phyloP scores from a whole-genome alignment of 2,113 vertebrate species.

The Gambusia holbrooki region DNA sequence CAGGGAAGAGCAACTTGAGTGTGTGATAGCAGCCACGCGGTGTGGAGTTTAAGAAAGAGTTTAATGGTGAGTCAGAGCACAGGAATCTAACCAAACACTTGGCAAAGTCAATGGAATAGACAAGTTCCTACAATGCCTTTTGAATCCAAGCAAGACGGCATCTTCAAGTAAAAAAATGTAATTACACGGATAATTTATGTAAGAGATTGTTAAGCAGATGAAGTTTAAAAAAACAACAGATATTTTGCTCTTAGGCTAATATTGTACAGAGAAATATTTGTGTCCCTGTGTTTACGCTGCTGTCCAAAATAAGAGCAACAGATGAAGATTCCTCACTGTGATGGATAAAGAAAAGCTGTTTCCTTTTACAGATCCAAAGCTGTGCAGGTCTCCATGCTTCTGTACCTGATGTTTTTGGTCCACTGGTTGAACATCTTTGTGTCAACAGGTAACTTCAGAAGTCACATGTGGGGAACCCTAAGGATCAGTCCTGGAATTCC shows the following conservation, averaged over 20 bases:
- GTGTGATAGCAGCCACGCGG: conserved; percentile 11
- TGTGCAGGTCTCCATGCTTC: too few relatives aligned
- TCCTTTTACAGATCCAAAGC: too few relatives aligned
- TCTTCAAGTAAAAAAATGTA: conserved; percentile 10
- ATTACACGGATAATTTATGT: conserved; percentile 28
- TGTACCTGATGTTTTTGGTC: too few relatives aligned
- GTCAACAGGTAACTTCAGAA: too few relatives aligned
- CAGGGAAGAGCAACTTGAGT: not conserved
- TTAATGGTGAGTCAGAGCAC: conserved; percentile 3
- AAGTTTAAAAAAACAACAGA: not conserved
- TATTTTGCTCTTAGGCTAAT: conserved; percentile 8
- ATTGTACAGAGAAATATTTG: conserved; percentile 23
- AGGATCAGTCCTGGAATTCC: too few relatives aligned
- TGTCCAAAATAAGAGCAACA: not conserved
- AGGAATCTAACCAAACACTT: conserved; percentile 7
- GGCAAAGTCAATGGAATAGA: not conserved
- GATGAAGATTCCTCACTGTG: not conserved
- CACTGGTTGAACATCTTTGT: too few relatives aligned
- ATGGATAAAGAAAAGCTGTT: not conserved
- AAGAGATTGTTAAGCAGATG: not conserved
- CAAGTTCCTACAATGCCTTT: not conserved
- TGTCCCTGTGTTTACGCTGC: not conserved
- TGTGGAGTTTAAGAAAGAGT: conserved; percentile 3
- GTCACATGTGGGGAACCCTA: too few relatives aligned
- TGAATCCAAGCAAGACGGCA: not conserved